Base-by-base conservation (phyloP, 2,888 invertebrate species). In the Drosophila kokeensis region DNA sequence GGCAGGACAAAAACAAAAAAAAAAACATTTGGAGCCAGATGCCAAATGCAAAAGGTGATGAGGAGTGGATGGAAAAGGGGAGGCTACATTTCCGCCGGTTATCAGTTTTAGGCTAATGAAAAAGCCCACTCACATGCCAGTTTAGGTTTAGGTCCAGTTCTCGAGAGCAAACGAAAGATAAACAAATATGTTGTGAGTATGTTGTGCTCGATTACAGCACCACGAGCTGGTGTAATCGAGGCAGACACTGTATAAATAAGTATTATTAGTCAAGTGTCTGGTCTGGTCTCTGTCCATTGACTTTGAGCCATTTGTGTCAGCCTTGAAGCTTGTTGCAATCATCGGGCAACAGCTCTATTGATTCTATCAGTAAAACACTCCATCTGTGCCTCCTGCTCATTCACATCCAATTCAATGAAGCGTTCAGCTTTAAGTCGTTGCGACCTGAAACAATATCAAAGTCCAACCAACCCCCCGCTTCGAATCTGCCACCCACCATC, bases 351-450 rank as follows among this genome's bases (percentile, higher is more conserved):
- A 53, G 63, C 58, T 66, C 50, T 79, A 76, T 76, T 76, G 81
- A 76, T 69, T 80, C 65, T 65, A 69, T 76, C 82, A 45, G 32
- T 11, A 45, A 27, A 45, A 52, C 52, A 29, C 52, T 42, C 21
- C 42, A 21, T 57, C 8, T 32, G 30, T 48, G 24, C 52, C 27
- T 54, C 57, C 13, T 21, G 15, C 30, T 27, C 45, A 48, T 62
- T 57, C 69, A 53, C 69, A 90, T 83, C 85, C 83, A 76, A 87
- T 90, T 90, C 90, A 88, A 91, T 91, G 78, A 82, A 72, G 73
- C 79, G 55, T 76, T 75, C 69, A 73, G 69, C 87, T 87, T 84
- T 72, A 83, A 79, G 59, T 73, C 48, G 68, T 36, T 54, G 32
- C 38, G 21, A 67, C 53, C 65, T 62, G 34, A 71, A 68, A 73